These are phyloP conservation scores for Sylvia borin DNA, from an alignment of 2,797 vertebrate species.

Conservation along the genomic window DNA sequence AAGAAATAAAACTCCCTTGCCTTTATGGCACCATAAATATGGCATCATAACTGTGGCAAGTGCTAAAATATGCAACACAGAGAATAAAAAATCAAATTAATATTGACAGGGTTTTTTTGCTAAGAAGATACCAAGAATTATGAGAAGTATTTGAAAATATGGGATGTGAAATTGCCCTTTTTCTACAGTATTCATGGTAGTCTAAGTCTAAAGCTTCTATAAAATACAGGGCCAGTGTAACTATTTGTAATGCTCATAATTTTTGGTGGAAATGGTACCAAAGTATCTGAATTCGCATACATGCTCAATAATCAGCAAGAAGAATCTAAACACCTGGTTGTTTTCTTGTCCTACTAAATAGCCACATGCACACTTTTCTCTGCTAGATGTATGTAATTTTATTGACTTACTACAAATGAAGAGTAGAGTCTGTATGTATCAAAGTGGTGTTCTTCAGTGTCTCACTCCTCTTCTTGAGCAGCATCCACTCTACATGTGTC, in stretches of 20 bases:
- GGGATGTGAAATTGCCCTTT: neutral
- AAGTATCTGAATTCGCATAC: neutral
- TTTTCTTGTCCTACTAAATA: neutral
- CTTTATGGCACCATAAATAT: neutral
- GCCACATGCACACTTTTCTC: neutral
- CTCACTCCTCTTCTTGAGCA: rapidly evolving
- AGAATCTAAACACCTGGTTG: neutral
- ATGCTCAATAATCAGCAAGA: neutral
- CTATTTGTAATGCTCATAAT: neutral
- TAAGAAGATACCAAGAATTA: neutral
- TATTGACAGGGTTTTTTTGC: neutral
- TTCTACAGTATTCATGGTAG: rapidly evolving
- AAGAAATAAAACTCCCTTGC: neutral
- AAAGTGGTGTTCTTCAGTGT: neutral
- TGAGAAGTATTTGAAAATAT: neutral
- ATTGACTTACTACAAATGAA: neutral
- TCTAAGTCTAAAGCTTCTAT: neutral
- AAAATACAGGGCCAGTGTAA: neutral
- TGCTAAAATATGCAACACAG: neutral
- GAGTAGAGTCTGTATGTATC: neutral
- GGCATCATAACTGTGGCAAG: neutral
- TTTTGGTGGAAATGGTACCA: neutral
- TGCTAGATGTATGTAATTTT: neutral
- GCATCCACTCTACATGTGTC: neutral
- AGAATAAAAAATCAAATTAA: neutral